These are phyloP conservation scores for Tapera naevia DNA, from an alignment of 2,797 vertebrate species.

Conservation along the genomic window DNA sequence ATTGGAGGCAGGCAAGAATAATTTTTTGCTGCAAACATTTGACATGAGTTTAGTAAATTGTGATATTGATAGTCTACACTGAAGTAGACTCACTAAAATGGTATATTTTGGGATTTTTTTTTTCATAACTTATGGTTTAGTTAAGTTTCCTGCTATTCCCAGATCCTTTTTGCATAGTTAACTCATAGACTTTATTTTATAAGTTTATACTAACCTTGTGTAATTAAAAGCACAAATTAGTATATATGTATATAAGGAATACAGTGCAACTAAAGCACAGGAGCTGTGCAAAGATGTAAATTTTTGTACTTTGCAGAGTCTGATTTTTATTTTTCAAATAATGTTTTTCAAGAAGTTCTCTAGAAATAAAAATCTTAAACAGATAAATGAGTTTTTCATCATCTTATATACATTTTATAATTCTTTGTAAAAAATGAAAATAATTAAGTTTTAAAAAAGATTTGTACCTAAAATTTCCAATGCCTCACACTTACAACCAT, in stretches of 20 bases:
- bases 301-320: slow-evolving; percentile 75
- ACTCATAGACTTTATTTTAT: slow-evolving; percentile 63
- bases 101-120: slow-evolving; percentile 15
- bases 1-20: not conserved
- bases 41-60: slow-evolving; percentile 7
- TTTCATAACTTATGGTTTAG: slow-evolving; percentile 21
- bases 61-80: slow-evolving; percentile 34
- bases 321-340: slow-evolving; percentile 71
- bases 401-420: slow-evolving; percentile 63
- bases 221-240: slow-evolving; percentile 66
- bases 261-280: slow-evolving; percentile 58
- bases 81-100: not conserved
- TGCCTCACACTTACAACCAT: slow-evolving; percentile 31
- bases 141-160: slow-evolving; percentile 42
- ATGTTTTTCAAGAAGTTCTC: slow-evolving; percentile 60
- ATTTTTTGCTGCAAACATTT: slow-evolving; percentile 26
- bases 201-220: slow-evolving; percentile 67
- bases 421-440: slow-evolving; percentile 57
- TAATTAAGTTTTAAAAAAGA: slow-evolving; percentile 16
- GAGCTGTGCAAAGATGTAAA: slow-evolving; percentile 70
- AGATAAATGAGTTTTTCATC: slow-evolving; percentile 60
- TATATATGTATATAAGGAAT: slow-evolving; percentile 73
- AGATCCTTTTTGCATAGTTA: slow-evolving; percentile 57
- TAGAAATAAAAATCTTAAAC: slow-evolving; percentile 58
- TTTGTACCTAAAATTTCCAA: slow-evolving; percentile 16